A percentile compares a stretch with the other conserved stretches of the same genome.
These are phyloP conservation scores for Mesodorylaimus sp. DNA, from an alignment of 2,888 invertebrate species.

Conservation along the genomic window DNA sequence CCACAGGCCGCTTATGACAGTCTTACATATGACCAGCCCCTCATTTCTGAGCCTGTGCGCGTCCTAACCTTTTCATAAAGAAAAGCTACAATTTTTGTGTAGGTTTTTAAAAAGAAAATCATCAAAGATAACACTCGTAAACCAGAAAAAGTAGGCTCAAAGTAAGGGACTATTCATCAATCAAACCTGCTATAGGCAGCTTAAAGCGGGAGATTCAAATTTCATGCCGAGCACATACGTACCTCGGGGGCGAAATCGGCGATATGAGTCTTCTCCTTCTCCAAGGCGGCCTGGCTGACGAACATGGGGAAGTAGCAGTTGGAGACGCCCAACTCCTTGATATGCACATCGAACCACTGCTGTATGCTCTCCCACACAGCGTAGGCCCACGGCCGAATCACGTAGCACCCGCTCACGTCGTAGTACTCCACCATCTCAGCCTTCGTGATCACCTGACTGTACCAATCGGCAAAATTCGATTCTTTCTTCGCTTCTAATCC, in stretches of 20 bases:
- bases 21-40: too few species aligned
- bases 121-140: too few species aligned
- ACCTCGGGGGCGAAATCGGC: conserved; percentile 98
- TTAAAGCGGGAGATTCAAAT: too few species aligned
- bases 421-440: conserved; percentile 98
- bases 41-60: too few species aligned
- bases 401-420: conserved; percentile 96
- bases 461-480: conserved; percentile 88
- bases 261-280: conserved; percentile 87
- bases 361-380: conserved; percentile 82
- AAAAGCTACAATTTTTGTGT: too few species aligned
- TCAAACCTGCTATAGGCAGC: too few species aligned
- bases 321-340: conserved; percentile 75
- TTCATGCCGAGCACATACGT: too few species aligned
- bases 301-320: conserved; percentile 98
- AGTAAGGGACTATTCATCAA: too few species aligned
- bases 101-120: too few species aligned
- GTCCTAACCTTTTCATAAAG: too few species aligned
- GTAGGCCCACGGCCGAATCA: conserved; percentile 88
- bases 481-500: conserved; percentile 82
- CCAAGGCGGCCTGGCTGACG: conserved; percentile 69
- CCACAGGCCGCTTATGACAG: too few species aligned
- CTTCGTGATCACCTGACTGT: conserved; percentile 67
- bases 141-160: too few species aligned
- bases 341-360: conserved; percentile 62